phyloP scores from a whole-genome alignment of 2,797 vertebrate genomes.

The Podargus strigoides region DNA sequence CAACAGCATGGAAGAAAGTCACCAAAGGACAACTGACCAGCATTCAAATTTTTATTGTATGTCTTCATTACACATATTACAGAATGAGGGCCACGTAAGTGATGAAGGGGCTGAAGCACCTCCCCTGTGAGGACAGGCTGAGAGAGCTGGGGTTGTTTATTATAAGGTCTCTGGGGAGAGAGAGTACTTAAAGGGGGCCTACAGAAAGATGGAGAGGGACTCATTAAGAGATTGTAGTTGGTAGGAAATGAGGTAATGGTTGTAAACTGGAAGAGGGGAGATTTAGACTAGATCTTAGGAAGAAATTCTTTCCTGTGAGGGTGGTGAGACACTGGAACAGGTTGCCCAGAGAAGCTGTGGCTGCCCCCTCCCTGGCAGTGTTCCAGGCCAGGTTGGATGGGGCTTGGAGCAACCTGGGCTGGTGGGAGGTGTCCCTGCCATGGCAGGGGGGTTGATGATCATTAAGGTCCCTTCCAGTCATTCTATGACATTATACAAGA shows the following conservation, averaged over 20 bases:
- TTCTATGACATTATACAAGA: neutral
- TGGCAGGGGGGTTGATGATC: neutral
- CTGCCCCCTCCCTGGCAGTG: neutral
- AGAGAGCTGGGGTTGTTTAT: neutral
- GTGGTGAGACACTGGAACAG: too few species aligned
- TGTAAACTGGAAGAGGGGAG: neutral
- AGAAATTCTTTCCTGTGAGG: neutral
- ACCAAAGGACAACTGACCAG: neutral
- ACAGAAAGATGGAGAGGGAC: neutral
- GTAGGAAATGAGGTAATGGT: accelerated
- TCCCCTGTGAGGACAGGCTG: neutral
- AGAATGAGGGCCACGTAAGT: neutral
- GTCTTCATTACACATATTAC: neutral
- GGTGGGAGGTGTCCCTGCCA: neutral
- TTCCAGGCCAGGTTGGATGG: neutral
- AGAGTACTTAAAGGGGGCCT: neutral
- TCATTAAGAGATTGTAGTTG: neutral
- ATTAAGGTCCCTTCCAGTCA: neutral
- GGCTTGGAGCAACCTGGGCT: neutral
- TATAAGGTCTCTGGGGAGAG: accelerated
- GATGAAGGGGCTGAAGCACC: neutral
- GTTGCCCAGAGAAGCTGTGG: too few species aligned
- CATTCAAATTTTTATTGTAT: neutral
- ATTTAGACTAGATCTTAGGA: neutral
- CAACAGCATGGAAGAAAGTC: neutral